Evolutionary conservation across 2,888 invertebrate species (phyloP), one percentile per base, ranked within the genome.

Genomic region (Limnephilus marmoratus): DNA sequence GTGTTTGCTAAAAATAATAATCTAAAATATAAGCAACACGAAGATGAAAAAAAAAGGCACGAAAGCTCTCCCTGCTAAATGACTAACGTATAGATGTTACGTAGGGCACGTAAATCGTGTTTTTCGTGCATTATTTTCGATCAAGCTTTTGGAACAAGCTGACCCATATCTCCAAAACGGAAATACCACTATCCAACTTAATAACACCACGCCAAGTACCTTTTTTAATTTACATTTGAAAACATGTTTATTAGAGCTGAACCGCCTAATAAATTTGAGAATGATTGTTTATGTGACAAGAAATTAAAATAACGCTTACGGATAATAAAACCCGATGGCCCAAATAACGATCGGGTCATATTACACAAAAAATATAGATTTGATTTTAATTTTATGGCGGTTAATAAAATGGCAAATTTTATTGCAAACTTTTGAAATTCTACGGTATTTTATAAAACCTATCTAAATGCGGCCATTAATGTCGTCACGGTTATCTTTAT

Each of bases 291-390:
- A 80, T 89, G 80, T 80, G 68, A 80, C 80, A 80, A 34, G 88
- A 81, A 80, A 89, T 89, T 45, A 86, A 86, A 89, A 89, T 89
- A 89, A 80, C 80, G 34, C 88, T 89, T 80, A 80, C 68, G 41
- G 80, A 80, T 34, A 80, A 81, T 89, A 89, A 89, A 89, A 89
- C 88, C 34, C 41, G 80, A 80, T 81, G 88, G 88, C 88, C 88
- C 37, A 80, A 89, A 89, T 89, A 89, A 80, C 15, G 80, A 81
- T 80, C 80, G 24, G 80, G 34, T 87, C 49, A 53, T 49, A 31
- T 87, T 11, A 87, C 31, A 31, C 45, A 86, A 31, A 53, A 49
- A 87, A 49, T 18, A 24, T 31, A 15, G 29, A 29, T 68, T n/a
- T 4, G 31, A 9, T 53, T 53, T 18, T 15, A 83, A 83, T 53